Evolutionary conservation across 2,797 vertebrate species (phyloP), one percentile per base, ranked within the genome.

Genomic region (Pogonophryne albipinna): DNA sequence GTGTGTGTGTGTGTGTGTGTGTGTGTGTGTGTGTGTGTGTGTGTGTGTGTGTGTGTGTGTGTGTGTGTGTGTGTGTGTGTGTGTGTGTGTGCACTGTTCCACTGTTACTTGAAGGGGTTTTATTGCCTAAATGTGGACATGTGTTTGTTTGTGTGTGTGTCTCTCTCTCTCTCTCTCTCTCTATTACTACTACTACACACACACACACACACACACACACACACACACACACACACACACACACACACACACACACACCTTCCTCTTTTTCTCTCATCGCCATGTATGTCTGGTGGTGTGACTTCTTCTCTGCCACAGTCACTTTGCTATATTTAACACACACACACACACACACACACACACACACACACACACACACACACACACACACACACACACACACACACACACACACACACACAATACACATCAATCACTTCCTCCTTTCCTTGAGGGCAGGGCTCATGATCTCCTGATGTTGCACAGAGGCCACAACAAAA

Each of bases 221-320:
- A 4, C 44, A 47, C 10, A 42, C 34, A 23, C 58, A 51, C 23
- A 44, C 50, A 41, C 31, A 34, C 31, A 34, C 31, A 34, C 31
- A 34, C 31, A 34, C 31, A 34, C 31, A 34, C 31, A 34, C 31
- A 34, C 31, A 34, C 31, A 6, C 31, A 70, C n/a, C n/a, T n/a
- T n/a, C n/a, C n/a, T 81, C 77, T 72, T 79, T 67, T 80, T 66
- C 11, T 8, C n/a, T 34, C 16, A 62, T 49, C 44, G 17, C 74
- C 59, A 63, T 63, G 42, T 38, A 56, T 71, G 49, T 70, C 52
- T 59, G 56, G 23, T 17, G 74, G 17, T 0, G 6, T 47, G 19
- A 15, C 8, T 73, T 47, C 63, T 72, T 80, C 74, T 72, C 4
- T 65, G 77, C 83, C n/a, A n/a, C 13, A 38, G n/a, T 16, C 31